Evolutionary conservation across 2,113 vertebrate genomes (phyloP).

Genomic region (Hippolais icterina): DNA sequence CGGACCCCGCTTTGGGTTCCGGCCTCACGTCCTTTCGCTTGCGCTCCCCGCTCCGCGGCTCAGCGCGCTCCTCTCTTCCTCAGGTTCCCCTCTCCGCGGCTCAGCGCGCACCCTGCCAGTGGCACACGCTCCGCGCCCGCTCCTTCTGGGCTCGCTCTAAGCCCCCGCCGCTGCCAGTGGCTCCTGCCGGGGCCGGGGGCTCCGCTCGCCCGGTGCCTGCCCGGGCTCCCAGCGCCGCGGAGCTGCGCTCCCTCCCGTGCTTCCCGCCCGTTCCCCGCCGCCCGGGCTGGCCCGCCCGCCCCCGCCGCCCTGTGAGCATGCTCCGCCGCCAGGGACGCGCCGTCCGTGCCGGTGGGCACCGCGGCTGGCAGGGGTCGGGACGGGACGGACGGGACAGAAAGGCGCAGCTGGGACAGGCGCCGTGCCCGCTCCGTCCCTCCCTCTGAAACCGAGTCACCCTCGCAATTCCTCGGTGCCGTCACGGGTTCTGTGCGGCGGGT

Average conservation of each 20-base stretch:
- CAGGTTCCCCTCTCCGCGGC: neutral
- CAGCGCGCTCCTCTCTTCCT: neutral
- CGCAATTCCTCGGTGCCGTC: neutral
- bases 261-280: neutral
- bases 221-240: neutral
- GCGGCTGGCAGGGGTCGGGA: neutral
- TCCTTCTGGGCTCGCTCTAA: neutral
- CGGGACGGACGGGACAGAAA: neutral
- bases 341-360: neutral
- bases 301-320: slow-evolving; percentile 9
- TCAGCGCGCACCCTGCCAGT: neutral
- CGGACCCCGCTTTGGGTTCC: neutral
- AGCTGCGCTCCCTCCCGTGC: neutral
- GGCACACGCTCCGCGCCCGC: neutral
- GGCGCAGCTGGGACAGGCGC: accelerated
- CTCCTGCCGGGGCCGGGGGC: neutral
- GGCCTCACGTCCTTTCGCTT: neutral
- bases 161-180: neutral
- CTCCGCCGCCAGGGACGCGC: neutral
- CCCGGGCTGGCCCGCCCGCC: neutral
- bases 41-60: neutral
- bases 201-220: neutral
- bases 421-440: neutral
- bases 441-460: neutral
- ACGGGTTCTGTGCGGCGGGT: neutral